Evolutionary conservation across 2,113 vertebrate genomes (phyloP).

Genomic region (Poeciliopsis turrubarensis): DNA sequence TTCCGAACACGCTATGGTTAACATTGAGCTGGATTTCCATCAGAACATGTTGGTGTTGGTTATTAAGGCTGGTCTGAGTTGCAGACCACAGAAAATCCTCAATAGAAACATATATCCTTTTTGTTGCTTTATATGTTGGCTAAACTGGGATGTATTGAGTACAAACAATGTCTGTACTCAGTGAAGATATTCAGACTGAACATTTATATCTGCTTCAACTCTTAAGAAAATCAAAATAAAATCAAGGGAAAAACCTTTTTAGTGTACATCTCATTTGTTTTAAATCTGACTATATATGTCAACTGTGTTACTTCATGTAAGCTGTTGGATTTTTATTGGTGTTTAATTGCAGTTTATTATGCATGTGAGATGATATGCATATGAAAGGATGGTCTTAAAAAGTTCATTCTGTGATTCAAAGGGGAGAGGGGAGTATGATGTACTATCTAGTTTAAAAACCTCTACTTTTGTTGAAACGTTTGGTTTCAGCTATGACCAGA

Average conservation of each 20-base stretch:
- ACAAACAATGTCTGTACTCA: too few relatives aligned
- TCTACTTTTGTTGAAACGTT: conserved; percentile 47
- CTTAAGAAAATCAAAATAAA: too few relatives aligned
- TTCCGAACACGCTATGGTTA: background rate
- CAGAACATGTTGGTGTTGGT: background rate
- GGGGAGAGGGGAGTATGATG: conserved; percentile 6
- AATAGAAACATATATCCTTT: background rate
- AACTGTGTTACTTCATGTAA: background rate
- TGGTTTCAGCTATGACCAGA: conserved; percentile 30
- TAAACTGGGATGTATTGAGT: background rate
- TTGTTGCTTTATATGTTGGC: background rate
- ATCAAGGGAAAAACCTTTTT: too few relatives aligned
- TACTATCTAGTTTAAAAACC: conserved; percentile 28
- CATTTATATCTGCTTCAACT: too few relatives aligned
- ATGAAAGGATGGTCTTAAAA: background rate
- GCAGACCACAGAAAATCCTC: background rate
- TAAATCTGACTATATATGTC: too few relatives aligned
- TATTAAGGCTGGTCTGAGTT: background rate
- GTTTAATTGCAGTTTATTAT: background rate
- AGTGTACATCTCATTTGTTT: too few relatives aligned
- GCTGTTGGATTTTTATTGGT: background rate
- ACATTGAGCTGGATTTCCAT: background rate
- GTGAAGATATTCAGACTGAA: too few relatives aligned
- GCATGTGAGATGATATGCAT: background rate
- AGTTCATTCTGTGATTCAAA: conserved; percentile 10